Base-by-base conservation (phyloP, 2,888 invertebrate species). In the Dinocampus coccinellae region DNA sequence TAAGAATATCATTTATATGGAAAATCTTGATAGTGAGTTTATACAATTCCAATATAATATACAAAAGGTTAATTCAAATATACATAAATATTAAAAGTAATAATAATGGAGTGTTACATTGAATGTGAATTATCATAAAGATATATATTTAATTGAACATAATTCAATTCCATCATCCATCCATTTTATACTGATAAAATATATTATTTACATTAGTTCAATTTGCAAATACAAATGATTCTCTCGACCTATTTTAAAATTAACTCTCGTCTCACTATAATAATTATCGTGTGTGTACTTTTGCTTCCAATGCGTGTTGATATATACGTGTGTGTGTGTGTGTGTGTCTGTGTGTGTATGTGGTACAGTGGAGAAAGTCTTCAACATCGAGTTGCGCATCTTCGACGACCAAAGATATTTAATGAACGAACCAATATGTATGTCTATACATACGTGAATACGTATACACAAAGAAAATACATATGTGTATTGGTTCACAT, bases 1-100 rank as follows among this genome's bases (percentile, higher is more conserved):
- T 84, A 81, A 42, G 67, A 74, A 75, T 77, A 77, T 82, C 82
- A 84, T 83, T 83, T 82, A 83, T 83, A 81, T 78, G 74, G 77
- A 76, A 79, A 72, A 81, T 81, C 75, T 69, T 66, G 65, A 47
- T 42, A 63, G 69, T 62, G 69, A 79, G 76, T 78, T 76, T 74
- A 77, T 78, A 77, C 76, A 75, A 76, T 72, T 73, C 66, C 68
- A 55, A 57, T 70, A 71, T 39, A 29, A 29, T 68, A 22, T 67
- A 24, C 60, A 64, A 69, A 53, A 75, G 57, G 64, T 70, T 55
- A 67, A 60, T 42, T 29, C 33, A 36, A 42, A 24, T 58, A 24
- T 61, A 58, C 47, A 69, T 42, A n/a, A 52, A 42, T 29, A 33
- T 22, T 22, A 26, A 24, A 20, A 29, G 33, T 57, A 62, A 33